Percentiles rank a stretch among this genome's conserved stretches.
Conservation (phyloP, 2,888 invertebrate species). For the Erebia ligea region DNA sequence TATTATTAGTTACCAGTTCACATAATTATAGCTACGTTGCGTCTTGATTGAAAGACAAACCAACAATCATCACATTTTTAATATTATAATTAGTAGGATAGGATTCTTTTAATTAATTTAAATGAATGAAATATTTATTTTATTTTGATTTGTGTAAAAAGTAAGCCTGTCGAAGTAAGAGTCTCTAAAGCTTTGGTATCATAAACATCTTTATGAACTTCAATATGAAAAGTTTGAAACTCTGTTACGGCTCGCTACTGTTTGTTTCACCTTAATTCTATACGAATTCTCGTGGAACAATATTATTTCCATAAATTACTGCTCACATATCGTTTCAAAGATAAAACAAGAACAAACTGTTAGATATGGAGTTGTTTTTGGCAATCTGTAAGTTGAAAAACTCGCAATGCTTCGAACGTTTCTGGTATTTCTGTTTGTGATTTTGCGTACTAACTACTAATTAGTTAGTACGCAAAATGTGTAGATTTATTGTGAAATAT, state of each 20-base stretch:
- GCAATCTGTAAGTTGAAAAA: background rate
- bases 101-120: too few relatives aligned
- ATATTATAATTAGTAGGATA: too few relatives aligned
- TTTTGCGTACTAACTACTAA: too few relatives aligned
- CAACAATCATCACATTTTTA: too few relatives aligned
- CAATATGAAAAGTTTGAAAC: constrained; percentile 15
- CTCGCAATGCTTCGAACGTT: background rate
- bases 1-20: too few relatives aligned
- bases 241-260: background rate
- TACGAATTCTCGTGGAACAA: constrained; percentile 24
- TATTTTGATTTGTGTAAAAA: background rate
- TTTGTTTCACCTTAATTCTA: constrained; percentile 11
- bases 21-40: too few relatives aligned
- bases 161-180: background rate
- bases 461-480: background rate
- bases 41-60: too few relatives aligned
- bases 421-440: background rate
- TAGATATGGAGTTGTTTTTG: constrained; percentile 1
- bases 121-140: background rate
- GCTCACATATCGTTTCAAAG: constrained; percentile 31
- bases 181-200: constrained; percentile 4
- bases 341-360: constrained; percentile 30
- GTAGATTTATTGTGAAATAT: background rate
- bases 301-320: constrained; percentile 31
- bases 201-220: constrained; percentile 12